Base-by-base conservation (phyloP, 2,888 invertebrate species). In the Eupithecia vulgata region DNA sequence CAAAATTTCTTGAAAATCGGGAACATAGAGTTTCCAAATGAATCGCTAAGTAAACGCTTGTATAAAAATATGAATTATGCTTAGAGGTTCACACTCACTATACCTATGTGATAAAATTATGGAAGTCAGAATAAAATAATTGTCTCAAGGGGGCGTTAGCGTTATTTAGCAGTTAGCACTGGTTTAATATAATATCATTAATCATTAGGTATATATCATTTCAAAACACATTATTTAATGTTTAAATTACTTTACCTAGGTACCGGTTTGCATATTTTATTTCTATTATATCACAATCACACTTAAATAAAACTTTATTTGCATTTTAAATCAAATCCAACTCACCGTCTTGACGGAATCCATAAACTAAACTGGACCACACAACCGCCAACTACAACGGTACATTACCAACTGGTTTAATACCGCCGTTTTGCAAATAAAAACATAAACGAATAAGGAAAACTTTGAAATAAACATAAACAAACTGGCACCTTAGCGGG, bases 361-460 rank as follows among this genome's bases (percentile, higher is more conserved):
- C 57, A 25, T 21, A 4, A 21, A 8, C 10, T 10, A 25, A 25
- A 57, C 21, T 57, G 57, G 57, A 57, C 5, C 57, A 68, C 77
- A 81, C 83, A 52, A 71, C 76, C 73, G 76, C 67, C 75, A 72
- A 34, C 67, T 70, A 68, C 78, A 80, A 84, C 83, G 83, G 78
- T 82, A 80, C 67, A 79, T 69, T 78, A 72, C 75, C 66, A 79
- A 89, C 90, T 89, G 89, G 83, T 80, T 82, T 76, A 61, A 61
- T 34, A 78, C 70, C 78, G 73, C 75, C 70, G 79, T 76, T 69
- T 72, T 76, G 77, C 79, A 76, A 78, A 69, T 21, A 59, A 81
- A 85, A 83, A 82, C 81, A 77, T 76, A 82, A 80, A 74, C 70
- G 79, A 70, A 81, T 67, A 68, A 85, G 86, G 85, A 87, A 85